Percentiles rank a stretch among this genome's conserved stretches.
These are phyloP conservation scores for Perognathus longimembris DNA, from an alignment of 2,113 vertebrate genomes.

Conservation along the genomic window DNA sequence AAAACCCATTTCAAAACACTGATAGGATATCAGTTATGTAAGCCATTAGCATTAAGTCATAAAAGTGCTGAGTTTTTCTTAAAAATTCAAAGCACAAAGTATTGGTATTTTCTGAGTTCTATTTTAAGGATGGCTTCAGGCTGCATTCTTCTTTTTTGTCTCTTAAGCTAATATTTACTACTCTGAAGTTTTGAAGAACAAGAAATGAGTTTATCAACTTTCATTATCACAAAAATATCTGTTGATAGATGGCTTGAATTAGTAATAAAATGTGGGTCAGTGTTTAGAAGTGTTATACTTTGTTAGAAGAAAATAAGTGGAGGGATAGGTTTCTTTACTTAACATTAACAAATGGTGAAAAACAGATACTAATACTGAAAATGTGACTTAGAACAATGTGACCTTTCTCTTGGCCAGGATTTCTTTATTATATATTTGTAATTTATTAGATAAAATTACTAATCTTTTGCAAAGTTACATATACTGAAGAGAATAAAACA, in stretches of 20 bases:
- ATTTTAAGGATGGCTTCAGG: background rate
- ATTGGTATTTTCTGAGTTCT: background rate
- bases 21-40: background rate
- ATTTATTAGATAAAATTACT: background rate
- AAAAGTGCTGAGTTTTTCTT: conserved; percentile 13
- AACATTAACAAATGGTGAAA: conserved; percentile 2
- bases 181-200: conserved; percentile 35
- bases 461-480: background rate
- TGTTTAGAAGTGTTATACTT: conserved; percentile 4
- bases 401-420: background rate
- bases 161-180: background rate
- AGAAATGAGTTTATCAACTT: conserved; percentile 24
- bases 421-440: background rate
- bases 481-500: background rate
- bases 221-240: conserved; percentile 66
- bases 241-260: conserved; percentile 61
- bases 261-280: conserved; percentile 9
- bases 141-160: background rate
- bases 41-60: background rate
- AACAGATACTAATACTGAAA: conserved; percentile 28
- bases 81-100: background rate
- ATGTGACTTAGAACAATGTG: background rate
- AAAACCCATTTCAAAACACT: conserved; percentile 45
- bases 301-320: conserved; percentile 17
- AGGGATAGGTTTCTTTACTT: background rate